Base-by-base conservation (phyloP, 1,140 invertebrate species). In the Akabosia matsudoensis region DNA sequence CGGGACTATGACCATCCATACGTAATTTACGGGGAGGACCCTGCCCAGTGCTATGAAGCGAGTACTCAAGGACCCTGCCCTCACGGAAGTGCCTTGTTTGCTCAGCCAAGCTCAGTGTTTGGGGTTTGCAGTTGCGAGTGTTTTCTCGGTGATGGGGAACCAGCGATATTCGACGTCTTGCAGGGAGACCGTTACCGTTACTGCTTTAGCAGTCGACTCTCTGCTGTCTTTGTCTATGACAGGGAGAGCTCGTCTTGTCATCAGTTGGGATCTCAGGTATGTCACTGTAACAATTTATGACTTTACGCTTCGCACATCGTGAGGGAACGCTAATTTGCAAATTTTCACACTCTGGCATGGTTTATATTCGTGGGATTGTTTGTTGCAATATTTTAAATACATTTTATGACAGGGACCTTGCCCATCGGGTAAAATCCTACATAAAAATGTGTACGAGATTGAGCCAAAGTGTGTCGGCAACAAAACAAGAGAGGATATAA, bases 391-490 rank as follows among this genome's bases (percentile, higher is more conserved):
- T n/a, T n/a, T n/a, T n/a, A n/a, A n/a, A 45, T 18, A 45, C 7
- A 45, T 10, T 45, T 45, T 45, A 45, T 56, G n/a, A 56, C 31
- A 67, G 61, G 61, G 61, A 30, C 61, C 61, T 30, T 67, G 61
- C 61, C 61, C 61, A 31, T 22, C 24, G 10, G 61, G 61, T 3
- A 24, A 67, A 30, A 7, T 28, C 7, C 10, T 67, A 30, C 24
- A 67, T 3, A 67, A 67, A n/a, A n/a, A 31, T 30, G 31, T 67
- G 28, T 67, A 67, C n/a, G 61, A 67, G 30, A 2, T 7, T 3
- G n/a, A 4, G 13, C 61, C 61, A 67, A 67, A 31, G 22, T 67
- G 61, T 67, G 61, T 67, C 54, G 18, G 37, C 37, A 45, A 45
- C 18, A 45, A 45, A 7, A 45, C 37, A 45, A 67, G 31, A 31